phyloP scores from a whole-genome alignment of 1,140 invertebrate species.

The Drosophila pachea region DNA sequence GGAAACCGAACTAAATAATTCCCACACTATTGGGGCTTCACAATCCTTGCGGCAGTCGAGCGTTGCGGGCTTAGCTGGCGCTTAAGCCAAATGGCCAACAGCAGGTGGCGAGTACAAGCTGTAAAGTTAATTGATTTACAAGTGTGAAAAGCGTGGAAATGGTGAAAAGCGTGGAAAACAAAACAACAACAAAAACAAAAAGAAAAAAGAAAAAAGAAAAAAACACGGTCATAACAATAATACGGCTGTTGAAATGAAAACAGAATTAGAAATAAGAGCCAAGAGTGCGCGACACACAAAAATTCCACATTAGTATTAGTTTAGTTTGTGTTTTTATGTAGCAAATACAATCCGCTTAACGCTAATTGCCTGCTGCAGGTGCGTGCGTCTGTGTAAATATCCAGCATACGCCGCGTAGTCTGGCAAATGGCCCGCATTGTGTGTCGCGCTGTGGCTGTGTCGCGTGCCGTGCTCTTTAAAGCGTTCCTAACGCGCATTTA shows the following conservation, averaged over 20 bases:
- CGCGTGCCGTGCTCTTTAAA: constrained; percentile 37
- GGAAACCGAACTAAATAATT: constrained; percentile 50
- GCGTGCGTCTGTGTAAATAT: constrained; percentile 20
- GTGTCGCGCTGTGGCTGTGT: constrained; percentile 10
- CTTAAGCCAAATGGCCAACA: constrained; percentile 71
- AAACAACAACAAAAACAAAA: too few relatives aligned
- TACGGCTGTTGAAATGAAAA: constrained; percentile 20
- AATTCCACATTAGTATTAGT: constrained; percentile 42
- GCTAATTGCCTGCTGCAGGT: constrained; percentile 59
- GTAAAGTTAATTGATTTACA: constrained; percentile 76
- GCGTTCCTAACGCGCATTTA: constrained; percentile 40
- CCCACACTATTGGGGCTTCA: constrained; percentile 63
- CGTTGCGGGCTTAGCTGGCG: constrained; percentile 57
- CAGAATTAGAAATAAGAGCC: constrained; percentile 30
- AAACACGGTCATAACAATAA: constrained; percentile 41
- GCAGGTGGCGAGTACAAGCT: constrained; percentile 52
- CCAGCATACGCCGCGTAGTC: constrained; percentile 32
- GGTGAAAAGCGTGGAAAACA: constrained; percentile 58
- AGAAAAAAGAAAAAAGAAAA: too few relatives aligned
- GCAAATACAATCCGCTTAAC: constrained; percentile 70
- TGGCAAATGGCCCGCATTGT: not conserved
- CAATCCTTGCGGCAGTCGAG: constrained; percentile 60
- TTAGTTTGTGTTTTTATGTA: constrained; percentile 37
- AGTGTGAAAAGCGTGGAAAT: constrained; percentile 62
- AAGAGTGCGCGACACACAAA: constrained; percentile 32